These are phyloP conservation scores for Busseola fusca DNA, from an alignment of 2,888 invertebrate genomes.

Conservation along the genomic window DNA sequence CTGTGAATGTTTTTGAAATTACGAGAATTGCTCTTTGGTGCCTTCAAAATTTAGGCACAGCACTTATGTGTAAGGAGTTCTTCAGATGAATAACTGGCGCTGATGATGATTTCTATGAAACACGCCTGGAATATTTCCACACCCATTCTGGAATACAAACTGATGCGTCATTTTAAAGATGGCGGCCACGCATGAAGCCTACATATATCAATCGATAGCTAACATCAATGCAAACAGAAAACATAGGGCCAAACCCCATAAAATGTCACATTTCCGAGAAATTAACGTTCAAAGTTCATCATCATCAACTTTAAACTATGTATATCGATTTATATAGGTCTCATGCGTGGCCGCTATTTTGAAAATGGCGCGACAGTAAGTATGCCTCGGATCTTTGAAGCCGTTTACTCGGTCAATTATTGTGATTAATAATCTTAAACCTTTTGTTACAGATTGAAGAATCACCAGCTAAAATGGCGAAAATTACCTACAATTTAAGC, in stretches of 20 bases:
- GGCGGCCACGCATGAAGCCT: no score
- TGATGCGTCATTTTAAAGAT: not conserved
- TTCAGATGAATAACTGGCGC: not conserved
- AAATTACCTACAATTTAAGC: slow-evolving; percentile 12
- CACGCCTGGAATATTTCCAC: not conserved
- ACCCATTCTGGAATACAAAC: not conserved
- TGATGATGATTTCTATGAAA: not conserved
- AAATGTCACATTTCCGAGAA: no score
- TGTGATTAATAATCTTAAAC: not conserved
- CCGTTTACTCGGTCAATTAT: not conserved
- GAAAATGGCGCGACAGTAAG: not conserved
- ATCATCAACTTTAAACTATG: no score
- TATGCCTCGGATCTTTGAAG: not conserved
- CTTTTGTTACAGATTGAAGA: slow-evolving; percentile 48
- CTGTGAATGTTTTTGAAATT: not conserved
- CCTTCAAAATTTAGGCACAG: not conserved
- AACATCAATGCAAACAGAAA: not conserved
- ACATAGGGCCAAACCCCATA: not conserved
- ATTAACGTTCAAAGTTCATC: no score
- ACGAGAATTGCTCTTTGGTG: not conserved
- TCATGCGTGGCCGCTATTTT: not conserved
- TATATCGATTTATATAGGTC: not conserved
- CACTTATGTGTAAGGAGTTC: not conserved
- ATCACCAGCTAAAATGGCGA: slow-evolving; percentile 19
- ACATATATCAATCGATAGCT: not conserved